Conservation (phyloP, 1,140 invertebrate species). For the Homarus americanus region DNA sequence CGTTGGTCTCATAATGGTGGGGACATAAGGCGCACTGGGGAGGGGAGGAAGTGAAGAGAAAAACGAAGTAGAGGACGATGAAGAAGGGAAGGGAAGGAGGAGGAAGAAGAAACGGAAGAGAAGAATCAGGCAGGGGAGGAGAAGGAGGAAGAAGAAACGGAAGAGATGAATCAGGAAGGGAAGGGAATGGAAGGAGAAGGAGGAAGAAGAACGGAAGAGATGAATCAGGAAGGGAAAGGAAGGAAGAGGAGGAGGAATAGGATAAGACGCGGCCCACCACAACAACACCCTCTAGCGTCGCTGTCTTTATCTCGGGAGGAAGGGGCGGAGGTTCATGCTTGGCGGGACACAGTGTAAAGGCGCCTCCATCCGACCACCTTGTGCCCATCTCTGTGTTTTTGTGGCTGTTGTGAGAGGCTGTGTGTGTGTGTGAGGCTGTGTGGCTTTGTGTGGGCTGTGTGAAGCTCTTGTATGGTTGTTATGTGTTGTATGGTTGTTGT, state of each 20-base stretch:
- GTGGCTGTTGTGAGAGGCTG: too few relatives aligned
- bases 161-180: too few relatives aligned
- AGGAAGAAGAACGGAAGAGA: constrained; percentile 3
- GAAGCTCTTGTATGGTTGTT: too few relatives aligned
- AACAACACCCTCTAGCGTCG: too few relatives aligned
- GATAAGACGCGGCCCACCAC: not conserved
- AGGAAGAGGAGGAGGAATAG: constrained; percentile 7
- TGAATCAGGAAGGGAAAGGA: not conserved
- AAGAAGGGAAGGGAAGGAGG: not conserved
- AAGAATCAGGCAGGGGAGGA: not conserved
- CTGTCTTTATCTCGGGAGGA: too few relatives aligned
- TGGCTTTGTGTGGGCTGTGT: too few relatives aligned
- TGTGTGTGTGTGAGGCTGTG: too few relatives aligned
- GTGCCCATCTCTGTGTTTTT: too few relatives aligned
- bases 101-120: not conserved
- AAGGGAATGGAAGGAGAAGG: constrained; percentile 9
- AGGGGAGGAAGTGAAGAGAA: not conserved
- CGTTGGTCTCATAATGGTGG: too few relatives aligned
- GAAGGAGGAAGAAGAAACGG: not conserved
- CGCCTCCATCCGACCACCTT: too few relatives aligned
- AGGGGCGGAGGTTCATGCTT: constrained; percentile 10
- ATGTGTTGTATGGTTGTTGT: too few relatives aligned
- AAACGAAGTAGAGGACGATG: not conserved
- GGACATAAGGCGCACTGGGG: too few relatives aligned
- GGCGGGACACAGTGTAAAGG: not conserved